Conservation (phyloP, 2,113 vertebrate genomes). For the Burhinus bistriatus region DNA sequence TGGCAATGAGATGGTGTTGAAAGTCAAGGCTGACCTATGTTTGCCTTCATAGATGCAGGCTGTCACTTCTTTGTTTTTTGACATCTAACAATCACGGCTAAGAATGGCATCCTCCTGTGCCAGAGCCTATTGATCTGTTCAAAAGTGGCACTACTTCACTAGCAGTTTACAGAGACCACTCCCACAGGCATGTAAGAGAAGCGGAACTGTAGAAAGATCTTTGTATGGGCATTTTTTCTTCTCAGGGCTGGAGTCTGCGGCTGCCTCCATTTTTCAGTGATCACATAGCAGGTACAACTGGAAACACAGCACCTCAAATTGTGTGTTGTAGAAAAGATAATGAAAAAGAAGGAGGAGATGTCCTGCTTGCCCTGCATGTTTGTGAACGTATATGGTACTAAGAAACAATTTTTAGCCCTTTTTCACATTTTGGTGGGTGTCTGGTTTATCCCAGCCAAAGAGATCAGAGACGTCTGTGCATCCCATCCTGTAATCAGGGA, state of each 20-base stretch:
- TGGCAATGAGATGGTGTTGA: background rate
- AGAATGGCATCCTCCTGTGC: background rate
- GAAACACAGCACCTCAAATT: background rate
- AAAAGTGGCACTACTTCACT: background rate
- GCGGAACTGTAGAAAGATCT: background rate
- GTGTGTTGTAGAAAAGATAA: background rate
- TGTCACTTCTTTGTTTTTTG: background rate
- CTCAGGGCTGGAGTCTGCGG: background rate
- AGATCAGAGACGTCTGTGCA: background rate
- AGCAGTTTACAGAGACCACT: background rate
- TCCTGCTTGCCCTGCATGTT: background rate
- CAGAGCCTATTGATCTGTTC: background rate
- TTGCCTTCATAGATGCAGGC: background rate
- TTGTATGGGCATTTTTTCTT: background rate
- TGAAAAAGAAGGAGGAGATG: background rate
- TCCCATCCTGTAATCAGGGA: background rate
- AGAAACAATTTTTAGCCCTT: background rate
- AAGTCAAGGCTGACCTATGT: background rate
- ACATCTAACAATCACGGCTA: accelerated
- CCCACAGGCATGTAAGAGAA: background rate
- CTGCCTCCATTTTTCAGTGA: background rate
- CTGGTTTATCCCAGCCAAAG: background rate
- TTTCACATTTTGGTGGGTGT: background rate
- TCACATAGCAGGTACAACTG: background rate
- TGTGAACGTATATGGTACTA: background rate